These are phyloP conservation scores for Ichneumoninae sp. DNA, from an alignment of 2,888 invertebrate species.

Conservation along the genomic window DNA sequence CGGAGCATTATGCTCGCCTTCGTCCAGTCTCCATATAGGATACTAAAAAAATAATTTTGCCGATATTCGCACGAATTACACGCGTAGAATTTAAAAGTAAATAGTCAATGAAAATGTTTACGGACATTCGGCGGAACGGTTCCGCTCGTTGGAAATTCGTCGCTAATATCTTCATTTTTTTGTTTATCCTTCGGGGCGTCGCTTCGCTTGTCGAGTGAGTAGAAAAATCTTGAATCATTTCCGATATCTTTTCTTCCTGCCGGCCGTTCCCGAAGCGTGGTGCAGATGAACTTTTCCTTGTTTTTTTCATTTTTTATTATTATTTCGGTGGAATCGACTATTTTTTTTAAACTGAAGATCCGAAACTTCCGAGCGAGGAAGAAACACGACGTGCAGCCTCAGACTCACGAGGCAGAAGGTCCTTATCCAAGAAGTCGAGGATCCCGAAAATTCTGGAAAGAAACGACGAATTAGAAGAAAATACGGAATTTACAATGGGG, in stretches of 20 bases:
- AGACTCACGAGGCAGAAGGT: constrained; percentile 42
- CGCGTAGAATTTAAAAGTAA: constrained; percentile 5
- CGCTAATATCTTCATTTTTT: constrained; percentile 30
- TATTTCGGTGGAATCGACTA: too few relatives aligned
- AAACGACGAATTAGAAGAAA: not conserved
- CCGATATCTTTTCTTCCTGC: not conserved
- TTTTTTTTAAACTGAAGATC: constrained; percentile 1
- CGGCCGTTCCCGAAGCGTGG: too few relatives aligned
- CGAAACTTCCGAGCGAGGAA: not conserved
- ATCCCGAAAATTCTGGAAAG: not conserved
- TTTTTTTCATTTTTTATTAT: not conserved
- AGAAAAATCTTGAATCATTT: not conserved
- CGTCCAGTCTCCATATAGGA: not conserved
- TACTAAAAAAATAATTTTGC: not conserved
- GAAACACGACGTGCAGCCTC: constrained; percentile 22
- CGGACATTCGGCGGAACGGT: not conserved
- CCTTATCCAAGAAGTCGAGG: constrained; percentile 22
- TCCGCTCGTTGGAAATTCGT: not conserved
- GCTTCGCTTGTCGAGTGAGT: constrained; percentile 42
- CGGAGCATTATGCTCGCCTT: not conserved
- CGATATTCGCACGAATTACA: not conserved
- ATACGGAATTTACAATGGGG: not conserved
- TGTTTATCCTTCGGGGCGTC: constrained; percentile 8
- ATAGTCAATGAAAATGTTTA: constrained; percentile 25
- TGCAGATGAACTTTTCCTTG: not conserved